These are phyloP conservation scores for Sisor rabdophorus DNA, from an alignment of 2,113 vertebrate genomes.

Conservation along the genomic window DNA sequence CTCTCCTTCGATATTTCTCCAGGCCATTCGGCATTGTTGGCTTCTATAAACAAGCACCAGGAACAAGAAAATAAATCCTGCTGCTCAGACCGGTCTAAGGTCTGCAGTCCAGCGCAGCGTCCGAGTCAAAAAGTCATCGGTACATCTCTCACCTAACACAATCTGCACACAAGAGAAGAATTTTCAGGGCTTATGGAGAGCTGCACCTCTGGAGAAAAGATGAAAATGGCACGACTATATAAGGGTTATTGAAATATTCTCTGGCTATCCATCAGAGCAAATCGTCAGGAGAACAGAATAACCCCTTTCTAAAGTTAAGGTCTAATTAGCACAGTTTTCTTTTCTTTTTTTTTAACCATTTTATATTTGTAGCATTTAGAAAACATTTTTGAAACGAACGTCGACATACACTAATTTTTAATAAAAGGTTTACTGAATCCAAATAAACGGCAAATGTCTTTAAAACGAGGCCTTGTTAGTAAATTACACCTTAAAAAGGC, in stretches of 20 bases:
- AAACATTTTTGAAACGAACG: not conserved
- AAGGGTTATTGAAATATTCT: not conserved
- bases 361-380: not conserved
- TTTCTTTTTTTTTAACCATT: not conserved
- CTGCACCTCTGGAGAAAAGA: not conserved
- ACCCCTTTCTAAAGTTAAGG: not conserved
- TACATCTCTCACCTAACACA: slow-evolving; percentile 14
- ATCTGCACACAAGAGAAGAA: slow-evolving; percentile 2
- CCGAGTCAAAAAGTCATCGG: slow-evolving; percentile 19
- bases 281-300: slow-evolving; percentile 7
- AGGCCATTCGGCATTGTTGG: slow-evolving; percentile 19
- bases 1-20: slow-evolving; percentile 37
- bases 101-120: not conserved
- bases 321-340: slow-evolving; percentile 11
- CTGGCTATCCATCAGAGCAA: not conserved
- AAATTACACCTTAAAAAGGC: slow-evolving; percentile 36
- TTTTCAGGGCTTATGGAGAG: slow-evolving; percentile 3
- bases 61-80: slow-evolving; percentile 32
- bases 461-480: slow-evolving; percentile 32
- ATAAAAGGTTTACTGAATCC: slow-evolving; percentile 6
- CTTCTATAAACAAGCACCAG: slow-evolving; percentile 34
- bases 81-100: not conserved
- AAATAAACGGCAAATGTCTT: slow-evolving; percentile 30
- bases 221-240: slow-evolving; percentile 4
- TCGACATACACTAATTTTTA: not conserved